Evolutionary conservation across 2,113 vertebrate genomes (phyloP), one percentile per base, ranked within the genome.

Genomic region (Osmerus eperlanus): DNA sequence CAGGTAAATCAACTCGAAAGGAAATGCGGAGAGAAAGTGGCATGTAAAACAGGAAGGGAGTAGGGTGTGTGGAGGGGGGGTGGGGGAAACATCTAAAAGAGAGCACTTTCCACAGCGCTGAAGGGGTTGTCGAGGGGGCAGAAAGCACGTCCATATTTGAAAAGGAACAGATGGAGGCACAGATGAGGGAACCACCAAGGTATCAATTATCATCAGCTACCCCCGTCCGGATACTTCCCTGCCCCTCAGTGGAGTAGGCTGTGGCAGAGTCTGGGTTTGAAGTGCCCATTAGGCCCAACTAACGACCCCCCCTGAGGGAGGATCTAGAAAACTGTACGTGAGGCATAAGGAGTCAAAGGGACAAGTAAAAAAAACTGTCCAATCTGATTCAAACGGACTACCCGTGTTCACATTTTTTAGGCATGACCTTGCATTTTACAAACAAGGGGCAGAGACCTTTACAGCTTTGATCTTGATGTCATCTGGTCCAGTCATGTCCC

Each of bases 111-210:
- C 4, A 5, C 1, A 6, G 32, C 32, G 32, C 32, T 36, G 32
- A 36, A 36, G 32, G 7, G 32, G 32, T 36, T 36, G 32, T 36
- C 32, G 41, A 56, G 67, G 67, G 75, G 23, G 62, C 18, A 65
- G 72, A 68, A 79, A 28, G 52, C 32, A 71, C 12, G 55, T 85
- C 77, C 82, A 84, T 86, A 66, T 86, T 73, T 75, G 76, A 77
- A 78, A 15, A 63, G 63, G 73, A 85, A 71, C 85, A 85, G 89
- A 89, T 88, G 83, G 84, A 64, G 29, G 66, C 76, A 86, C 80
- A 89, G 83, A 84, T 78, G 81, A 79, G 65, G 58, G 73, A 78
- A 84, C 73, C 81, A 70, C 73, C 65, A 59, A 71, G 81, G 80
- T 73, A 75, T 83, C 85, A 89, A 76, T 84, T 86, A 86, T 87